A percentile compares a stretch with the other conserved stretches of the same genome.
Evolutionary conservation across 2,113 vertebrate genomes (phyloP).

Genomic region (Brienomyrus brachyistius): DNA sequence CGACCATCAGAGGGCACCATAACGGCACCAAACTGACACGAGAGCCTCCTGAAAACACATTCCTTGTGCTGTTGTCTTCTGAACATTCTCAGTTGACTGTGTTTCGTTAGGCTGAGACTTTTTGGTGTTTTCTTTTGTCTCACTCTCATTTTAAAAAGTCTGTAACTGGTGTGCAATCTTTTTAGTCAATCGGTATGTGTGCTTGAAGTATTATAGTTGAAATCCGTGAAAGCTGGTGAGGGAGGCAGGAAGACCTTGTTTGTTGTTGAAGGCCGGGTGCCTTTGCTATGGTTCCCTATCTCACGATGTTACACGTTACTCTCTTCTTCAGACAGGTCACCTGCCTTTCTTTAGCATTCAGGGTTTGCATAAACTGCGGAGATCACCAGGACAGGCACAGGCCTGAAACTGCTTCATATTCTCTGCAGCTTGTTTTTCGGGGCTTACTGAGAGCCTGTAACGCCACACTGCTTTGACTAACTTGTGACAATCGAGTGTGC

Average conservation of each 20-base stretch:
- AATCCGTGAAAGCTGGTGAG: background rate
- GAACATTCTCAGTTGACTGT: background rate
- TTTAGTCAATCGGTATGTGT: background rate
- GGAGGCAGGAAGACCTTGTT: background rate
- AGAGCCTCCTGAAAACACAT: background rate
- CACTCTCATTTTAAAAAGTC: background rate
- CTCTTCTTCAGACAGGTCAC: background rate
- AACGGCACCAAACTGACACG: constrained; percentile 13
- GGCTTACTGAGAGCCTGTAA: background rate
- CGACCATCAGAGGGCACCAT: constrained; percentile 45
- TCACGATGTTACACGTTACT: background rate
- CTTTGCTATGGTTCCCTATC: background rate
- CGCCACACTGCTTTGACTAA: background rate
- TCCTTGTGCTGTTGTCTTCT: constrained; percentile 15
- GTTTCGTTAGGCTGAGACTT: background rate
- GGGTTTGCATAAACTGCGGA: background rate
- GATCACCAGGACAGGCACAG: background rate
- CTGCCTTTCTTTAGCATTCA: constrained; percentile 14
- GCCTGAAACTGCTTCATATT: background rate
- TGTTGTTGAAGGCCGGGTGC: background rate
- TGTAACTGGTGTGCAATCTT: background rate
- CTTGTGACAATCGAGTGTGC: constrained; percentile 13
- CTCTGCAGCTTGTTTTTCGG: background rate
- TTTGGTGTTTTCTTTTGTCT: background rate
- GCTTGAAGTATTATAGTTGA: background rate